phyloP scores from a whole-genome alignment of 2,888 invertebrate species.

The Gandaritis pyraliata region DNA sequence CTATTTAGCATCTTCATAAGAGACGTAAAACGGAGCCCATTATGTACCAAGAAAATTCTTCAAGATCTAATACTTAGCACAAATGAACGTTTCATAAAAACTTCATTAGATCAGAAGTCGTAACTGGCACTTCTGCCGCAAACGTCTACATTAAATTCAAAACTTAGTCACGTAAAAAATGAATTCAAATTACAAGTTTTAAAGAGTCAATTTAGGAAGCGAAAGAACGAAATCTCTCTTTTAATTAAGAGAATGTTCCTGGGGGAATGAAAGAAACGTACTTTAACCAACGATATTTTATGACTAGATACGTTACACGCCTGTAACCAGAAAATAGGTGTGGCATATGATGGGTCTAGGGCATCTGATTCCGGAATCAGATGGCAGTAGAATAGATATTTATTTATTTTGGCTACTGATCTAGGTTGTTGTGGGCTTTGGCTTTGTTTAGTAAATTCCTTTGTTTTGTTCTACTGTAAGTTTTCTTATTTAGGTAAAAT shows the following conservation, averaged over 20 bases:
- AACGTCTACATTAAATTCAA: constrained; percentile 38
- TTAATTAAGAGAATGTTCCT: constrained; percentile 63
- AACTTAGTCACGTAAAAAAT: constrained; percentile 51
- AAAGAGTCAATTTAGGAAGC: constrained; percentile 69
- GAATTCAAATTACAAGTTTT: constrained; percentile 66
- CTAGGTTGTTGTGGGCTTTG: no score
- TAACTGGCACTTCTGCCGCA: constrained; percentile 34
- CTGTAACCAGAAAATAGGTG: no score
- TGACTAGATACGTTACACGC: no score
- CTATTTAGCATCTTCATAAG: not conserved
- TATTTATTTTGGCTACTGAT: no score
- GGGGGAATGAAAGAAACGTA: constrained; percentile 39
- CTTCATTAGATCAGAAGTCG: constrained; percentile 27
- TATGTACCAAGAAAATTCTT: constrained; percentile 11
- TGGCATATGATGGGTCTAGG: no score
- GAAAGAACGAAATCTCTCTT: constrained; percentile 47
- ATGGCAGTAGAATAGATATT: no score
- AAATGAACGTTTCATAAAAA: constrained; percentile 12
- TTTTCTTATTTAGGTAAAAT: no score
- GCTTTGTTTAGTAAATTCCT: no score
- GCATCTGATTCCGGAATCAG: no score
- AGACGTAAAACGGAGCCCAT: constrained; percentile 3
- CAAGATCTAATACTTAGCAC: constrained; percentile 10
- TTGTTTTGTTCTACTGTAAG: no score
- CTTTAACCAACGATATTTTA: not conserved